Evolutionary conservation across 1,140 invertebrate species (phyloP).

Genomic region (Cephus cinctus): DNA sequence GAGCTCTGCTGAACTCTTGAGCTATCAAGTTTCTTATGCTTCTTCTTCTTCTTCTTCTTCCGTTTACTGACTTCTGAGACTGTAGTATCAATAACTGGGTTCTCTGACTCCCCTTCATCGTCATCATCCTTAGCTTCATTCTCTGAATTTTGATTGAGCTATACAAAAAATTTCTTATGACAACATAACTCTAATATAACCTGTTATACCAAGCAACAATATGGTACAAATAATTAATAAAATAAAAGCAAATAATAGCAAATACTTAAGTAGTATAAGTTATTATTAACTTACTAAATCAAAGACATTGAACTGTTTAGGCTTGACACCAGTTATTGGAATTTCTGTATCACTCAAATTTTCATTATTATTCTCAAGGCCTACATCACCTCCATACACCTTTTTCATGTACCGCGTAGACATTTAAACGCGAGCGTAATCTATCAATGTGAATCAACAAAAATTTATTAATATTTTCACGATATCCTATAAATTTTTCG

Average conservation of each 20-base stretch:
- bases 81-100: conserved; percentile 56
- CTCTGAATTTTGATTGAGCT: conserved; percentile 22
- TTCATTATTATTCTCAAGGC: conserved; percentile 10
- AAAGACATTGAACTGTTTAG: conserved; percentile 2
- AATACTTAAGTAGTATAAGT: neutral
- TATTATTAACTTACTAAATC: neutral
- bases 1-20: conserved; percentile 57
- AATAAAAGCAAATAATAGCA: neutral
- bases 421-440: too few relatives aligned
- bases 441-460: too few relatives aligned
- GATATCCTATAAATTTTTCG: too few relatives aligned
- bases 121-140: conserved; percentile 53
- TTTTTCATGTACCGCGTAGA: conserved; percentile 33
- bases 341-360: conserved; percentile 1
- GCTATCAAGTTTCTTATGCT: conserved; percentile 52
- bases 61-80: conserved; percentile 42
- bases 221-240: too few relatives aligned
- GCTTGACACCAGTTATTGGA: neutral
- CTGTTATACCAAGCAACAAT: too few relatives aligned
- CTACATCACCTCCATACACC: conserved; percentile 22
- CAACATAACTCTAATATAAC: too few relatives aligned
- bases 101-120: conserved; percentile 70
- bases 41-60: conserved; percentile 68
- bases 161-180: too few relatives aligned
- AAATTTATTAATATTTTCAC: too few relatives aligned